These are phyloP conservation scores for Drosophila barbarae DNA, from an alignment of 2,888 invertebrate genomes.

Conservation along the genomic window DNA sequence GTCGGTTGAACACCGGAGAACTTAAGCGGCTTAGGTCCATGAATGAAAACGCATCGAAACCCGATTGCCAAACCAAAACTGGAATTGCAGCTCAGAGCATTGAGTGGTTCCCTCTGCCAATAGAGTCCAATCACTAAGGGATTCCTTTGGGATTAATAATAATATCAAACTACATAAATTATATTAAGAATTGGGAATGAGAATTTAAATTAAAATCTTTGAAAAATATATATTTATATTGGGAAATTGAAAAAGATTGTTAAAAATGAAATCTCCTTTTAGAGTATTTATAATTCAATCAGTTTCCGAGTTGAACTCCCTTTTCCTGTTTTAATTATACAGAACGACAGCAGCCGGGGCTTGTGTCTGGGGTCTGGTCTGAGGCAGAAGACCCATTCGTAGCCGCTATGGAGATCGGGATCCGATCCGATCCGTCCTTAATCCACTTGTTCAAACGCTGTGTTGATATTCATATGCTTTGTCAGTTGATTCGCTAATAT, in stretches of 20 bases:
- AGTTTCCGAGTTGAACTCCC: too few relatives aligned
- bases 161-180: neutral
- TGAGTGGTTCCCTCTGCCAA: slow-evolving; percentile 5
- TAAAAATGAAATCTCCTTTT: neutral
- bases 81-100: slow-evolving; percentile 59
- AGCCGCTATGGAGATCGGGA: slow-evolving; percentile 15
- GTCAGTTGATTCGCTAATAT: slow-evolving; percentile 75
- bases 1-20: slow-evolving; percentile 40
- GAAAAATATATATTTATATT: too few relatives aligned
- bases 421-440: slow-evolving; percentile 48
- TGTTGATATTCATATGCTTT: slow-evolving; percentile 75
- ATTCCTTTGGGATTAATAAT: neutral
- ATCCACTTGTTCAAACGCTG: slow-evolving; percentile 74
- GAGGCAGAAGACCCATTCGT: neutral
- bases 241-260: neutral
- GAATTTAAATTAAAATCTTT: too few relatives aligned
- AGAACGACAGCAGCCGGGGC: slow-evolving; percentile 28
- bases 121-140: neutral
- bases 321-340: slow-evolving; percentile 66
- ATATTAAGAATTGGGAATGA: too few relatives aligned
- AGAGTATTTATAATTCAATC: neutral
- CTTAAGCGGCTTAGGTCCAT: slow-evolving; percentile 66
- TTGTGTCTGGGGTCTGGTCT: slow-evolving; percentile 11
- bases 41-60: slow-evolving; percentile 52
- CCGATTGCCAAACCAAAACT: slow-evolving; percentile 59